Evolutionary conservation across 1,140 invertebrate genomes (phyloP).

Genomic region (Brachionus rubens): DNA sequence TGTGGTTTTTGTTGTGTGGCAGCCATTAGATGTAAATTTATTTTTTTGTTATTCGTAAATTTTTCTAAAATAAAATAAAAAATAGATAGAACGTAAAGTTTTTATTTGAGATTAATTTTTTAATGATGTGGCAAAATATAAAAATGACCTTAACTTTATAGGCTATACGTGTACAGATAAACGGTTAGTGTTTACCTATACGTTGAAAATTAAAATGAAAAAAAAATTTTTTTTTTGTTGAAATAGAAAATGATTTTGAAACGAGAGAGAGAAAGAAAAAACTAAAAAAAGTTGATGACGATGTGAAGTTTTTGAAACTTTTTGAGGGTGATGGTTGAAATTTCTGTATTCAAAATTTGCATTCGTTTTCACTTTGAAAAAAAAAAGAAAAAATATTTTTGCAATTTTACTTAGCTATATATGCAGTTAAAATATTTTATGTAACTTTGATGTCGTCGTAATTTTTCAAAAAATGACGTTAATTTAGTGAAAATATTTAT

Average conservation of each 20-base stretch:
- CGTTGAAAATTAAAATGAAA: neutral
- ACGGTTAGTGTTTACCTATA: no score
- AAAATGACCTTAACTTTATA: neutral
- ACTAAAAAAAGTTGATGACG: constrained; percentile 24
- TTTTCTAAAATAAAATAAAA: neutral
- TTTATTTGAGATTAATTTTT: neutral
- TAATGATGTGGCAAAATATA: neutral
- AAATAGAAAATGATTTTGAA: neutral
- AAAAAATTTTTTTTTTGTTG: neutral
- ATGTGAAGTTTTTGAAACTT: constrained; percentile 3
- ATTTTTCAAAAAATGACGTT: no score
- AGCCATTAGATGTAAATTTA: neutral
- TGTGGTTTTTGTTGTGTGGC: neutral
- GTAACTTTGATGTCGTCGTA: no score
- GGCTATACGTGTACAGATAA: no score
- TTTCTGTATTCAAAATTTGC: neutral
- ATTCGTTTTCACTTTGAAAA: no score
- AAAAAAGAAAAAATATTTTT: no score
- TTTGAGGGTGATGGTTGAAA: constrained; percentile 32
- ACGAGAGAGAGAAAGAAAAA: neutral
- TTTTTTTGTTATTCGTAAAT: neutral
- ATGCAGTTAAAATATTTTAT: no score
- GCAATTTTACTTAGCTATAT: no score
- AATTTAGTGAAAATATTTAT: no score
- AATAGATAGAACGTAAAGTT: neutral